Conservation (phyloP, 2,888 invertebrate genomes). For the Drosophila leonis region DNA sequence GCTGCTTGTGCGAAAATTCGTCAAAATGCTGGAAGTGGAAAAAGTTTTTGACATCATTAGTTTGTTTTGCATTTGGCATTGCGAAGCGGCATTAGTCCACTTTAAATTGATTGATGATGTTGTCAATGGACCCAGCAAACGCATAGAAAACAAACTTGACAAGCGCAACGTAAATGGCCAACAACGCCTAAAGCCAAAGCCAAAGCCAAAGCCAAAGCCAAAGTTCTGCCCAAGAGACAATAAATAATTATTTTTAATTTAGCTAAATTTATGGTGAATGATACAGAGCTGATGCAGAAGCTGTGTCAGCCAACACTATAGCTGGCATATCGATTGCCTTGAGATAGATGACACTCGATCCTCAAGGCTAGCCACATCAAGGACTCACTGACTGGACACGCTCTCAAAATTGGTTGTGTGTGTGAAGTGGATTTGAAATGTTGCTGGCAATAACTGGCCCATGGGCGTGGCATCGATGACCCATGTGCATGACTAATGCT, state of each 20-base stretch:
- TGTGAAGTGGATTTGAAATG: slow-evolving; percentile 57
- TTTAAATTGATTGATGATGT: slow-evolving; percentile 73
- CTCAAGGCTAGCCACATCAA: slow-evolving; percentile 26
- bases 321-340: not conserved
- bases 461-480: slow-evolving; percentile 23
- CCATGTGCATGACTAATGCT: slow-evolving; percentile 55
- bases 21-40: slow-evolving; percentile 21
- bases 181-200: not conserved
- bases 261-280: not conserved
- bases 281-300: not conserved
- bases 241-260: slow-evolving; percentile 36
- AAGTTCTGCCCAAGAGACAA: slow-evolving; percentile 10
- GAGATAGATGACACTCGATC: not conserved
- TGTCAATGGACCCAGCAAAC: slow-evolving; percentile 32
- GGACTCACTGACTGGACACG: not conserved
- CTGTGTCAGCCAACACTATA: not conserved
- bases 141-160: slow-evolving; percentile 30
- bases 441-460: slow-evolving; percentile 32
- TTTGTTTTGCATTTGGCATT: slow-evolving; percentile 64
- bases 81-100: slow-evolving; percentile 60
- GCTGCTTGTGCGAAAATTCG: slow-evolving; percentile 19
- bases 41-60: slow-evolving; percentile 63
- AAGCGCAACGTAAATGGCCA: slow-evolving; percentile 32
- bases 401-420: not conserved
- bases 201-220: not conserved